phyloP scores from a whole-genome alignment of 2,888 invertebrate genomes.

The Meiosimyza decipiens region DNA sequence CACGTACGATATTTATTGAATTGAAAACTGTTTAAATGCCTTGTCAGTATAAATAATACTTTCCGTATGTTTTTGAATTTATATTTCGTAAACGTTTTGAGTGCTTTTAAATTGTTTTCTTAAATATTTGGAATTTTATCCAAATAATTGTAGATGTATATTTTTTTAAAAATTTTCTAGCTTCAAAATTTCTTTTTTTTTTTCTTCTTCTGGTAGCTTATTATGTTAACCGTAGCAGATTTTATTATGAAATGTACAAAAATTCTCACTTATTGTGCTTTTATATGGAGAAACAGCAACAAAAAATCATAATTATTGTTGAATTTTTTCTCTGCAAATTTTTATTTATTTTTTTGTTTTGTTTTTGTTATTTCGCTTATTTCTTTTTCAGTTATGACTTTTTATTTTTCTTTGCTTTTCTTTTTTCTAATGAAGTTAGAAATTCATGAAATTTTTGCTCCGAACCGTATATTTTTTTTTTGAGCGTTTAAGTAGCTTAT shows the following conservation, averaged over 20 bases:
- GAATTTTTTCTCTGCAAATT: neutral
- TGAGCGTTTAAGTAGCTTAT: slow-evolving; percentile 28
- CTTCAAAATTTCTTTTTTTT: neutral
- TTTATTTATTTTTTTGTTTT: slow-evolving; percentile 10
- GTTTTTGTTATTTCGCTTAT: slow-evolving; percentile 6
- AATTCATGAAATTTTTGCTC: neutral
- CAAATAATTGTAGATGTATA: neutral
- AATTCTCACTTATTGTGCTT: slow-evolving; percentile 20
- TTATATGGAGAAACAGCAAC: slow-evolving; percentile 20
- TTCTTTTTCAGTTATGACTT: slow-evolving; percentile 18
- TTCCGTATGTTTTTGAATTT: neutral
- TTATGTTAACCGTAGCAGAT: neutral
- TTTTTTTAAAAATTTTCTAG: slow-evolving; percentile 12
- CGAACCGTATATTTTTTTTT: slow-evolving; percentile 18
- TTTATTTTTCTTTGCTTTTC: slow-evolving; percentile 27
- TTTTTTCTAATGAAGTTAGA: slow-evolving; percentile 15
- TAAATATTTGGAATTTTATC: neutral
- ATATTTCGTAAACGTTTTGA: neutral
- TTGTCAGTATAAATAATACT: neutral
- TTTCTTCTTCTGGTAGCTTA: neutral
- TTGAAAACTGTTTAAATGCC: neutral
- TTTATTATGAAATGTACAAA: slow-evolving; percentile 21
- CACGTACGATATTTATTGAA: neutral
- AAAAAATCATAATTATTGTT: slow-evolving; percentile 13
- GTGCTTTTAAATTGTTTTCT: neutral